Percentiles rank a stretch among this genome's conserved stretches.
phyloP scores from a whole-genome alignment of 2,888 invertebrate species.

The Epistrophe grossulariae region DNA sequence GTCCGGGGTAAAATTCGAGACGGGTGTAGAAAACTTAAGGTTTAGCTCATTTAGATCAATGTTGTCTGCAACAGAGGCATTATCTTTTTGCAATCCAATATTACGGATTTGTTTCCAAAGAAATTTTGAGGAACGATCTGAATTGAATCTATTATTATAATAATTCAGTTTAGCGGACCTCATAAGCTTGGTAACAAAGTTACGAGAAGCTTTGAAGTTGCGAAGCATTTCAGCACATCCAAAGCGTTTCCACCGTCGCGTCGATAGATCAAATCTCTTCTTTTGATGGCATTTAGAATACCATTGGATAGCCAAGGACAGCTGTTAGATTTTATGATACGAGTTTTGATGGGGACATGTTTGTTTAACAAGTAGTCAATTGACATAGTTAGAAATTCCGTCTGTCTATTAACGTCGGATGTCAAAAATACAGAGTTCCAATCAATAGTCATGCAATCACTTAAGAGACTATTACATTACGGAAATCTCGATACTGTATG shows the following conservation, averaged over 20 bases:
- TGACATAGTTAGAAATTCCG: background rate
- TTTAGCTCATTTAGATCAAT: background rate
- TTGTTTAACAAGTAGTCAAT: constrained; percentile 6
- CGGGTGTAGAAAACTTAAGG: background rate
- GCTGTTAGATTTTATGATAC: background rate
- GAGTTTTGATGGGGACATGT: constrained; percentile 3
- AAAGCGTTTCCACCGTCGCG: background rate
- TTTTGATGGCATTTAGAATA: background rate
- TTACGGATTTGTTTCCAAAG: background rate
- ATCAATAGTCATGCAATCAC: too few species aligned
- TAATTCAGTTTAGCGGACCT: background rate
- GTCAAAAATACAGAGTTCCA: too few species aligned
- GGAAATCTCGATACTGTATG: constrained; percentile 7
- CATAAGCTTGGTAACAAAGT: background rate
- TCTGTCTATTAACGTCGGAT: too few species aligned
- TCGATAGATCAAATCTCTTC: background rate
- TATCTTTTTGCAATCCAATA: constrained; percentile 2
- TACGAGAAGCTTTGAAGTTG: background rate
- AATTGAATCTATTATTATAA: background rate
- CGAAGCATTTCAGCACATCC: background rate
- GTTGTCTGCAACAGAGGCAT: background rate
- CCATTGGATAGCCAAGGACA: background rate
- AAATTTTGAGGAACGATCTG: background rate
- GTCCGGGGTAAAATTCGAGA: background rate
- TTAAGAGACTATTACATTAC: too few species aligned